Percentiles rank a stretch among this genome's conserved stretches.
These are phyloP conservation scores for Drosophila pallidifrons DNA, from an alignment of 1,140 invertebrate species.

Conservation along the genomic window DNA sequence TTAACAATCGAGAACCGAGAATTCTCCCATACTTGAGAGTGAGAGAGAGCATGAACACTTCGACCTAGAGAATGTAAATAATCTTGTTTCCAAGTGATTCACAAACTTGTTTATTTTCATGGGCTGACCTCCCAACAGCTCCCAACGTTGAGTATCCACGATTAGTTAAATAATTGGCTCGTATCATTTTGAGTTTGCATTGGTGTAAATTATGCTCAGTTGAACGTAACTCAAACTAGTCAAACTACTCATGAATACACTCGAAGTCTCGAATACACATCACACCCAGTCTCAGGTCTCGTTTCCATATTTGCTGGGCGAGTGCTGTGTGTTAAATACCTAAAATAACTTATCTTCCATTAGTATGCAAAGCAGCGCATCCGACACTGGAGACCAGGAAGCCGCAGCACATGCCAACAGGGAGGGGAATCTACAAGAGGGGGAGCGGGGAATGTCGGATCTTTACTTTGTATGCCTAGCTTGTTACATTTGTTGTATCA, in stretches of 20 bases:
- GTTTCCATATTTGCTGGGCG: slow-evolving; percentile 29
- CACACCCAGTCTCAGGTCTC: slow-evolving; percentile 26
- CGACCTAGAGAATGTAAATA: slow-evolving; percentile 19
- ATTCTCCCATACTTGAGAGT: slow-evolving; percentile 3
- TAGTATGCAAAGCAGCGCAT: slow-evolving; percentile 70
- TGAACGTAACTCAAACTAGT: slow-evolving; percentile 61
- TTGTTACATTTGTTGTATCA: slow-evolving; percentile 64
- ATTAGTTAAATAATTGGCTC: slow-evolving; percentile 65
- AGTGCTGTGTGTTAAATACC: slow-evolving; percentile 73
- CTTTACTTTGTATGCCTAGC: slow-evolving; percentile 63
- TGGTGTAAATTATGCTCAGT: slow-evolving; percentile 57
- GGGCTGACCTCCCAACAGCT: slow-evolving; percentile 25
- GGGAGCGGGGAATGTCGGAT: not conserved
- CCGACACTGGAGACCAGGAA: slow-evolving; percentile 60
- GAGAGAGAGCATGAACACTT: not conserved
- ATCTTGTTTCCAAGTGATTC: slow-evolving; percentile 46
- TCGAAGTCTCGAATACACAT: not conserved
- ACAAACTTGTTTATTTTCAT: slow-evolving; percentile 61
- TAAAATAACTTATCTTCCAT: slow-evolving; percentile 62
- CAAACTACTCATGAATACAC: slow-evolving; percentile 58
- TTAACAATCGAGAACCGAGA: not conserved
- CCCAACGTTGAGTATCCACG: slow-evolving; percentile 28
- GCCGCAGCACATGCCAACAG: slow-evolving; percentile 67
- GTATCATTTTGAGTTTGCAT: slow-evolving; percentile 36
- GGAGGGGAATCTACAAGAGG: not conserved